A percentile compares a stretch with the other conserved stretches of the same genome.
Evolutionary conservation across 2,113 vertebrate genomes (phyloP).

Genomic region (Ivindomyrus marchei): DNA sequence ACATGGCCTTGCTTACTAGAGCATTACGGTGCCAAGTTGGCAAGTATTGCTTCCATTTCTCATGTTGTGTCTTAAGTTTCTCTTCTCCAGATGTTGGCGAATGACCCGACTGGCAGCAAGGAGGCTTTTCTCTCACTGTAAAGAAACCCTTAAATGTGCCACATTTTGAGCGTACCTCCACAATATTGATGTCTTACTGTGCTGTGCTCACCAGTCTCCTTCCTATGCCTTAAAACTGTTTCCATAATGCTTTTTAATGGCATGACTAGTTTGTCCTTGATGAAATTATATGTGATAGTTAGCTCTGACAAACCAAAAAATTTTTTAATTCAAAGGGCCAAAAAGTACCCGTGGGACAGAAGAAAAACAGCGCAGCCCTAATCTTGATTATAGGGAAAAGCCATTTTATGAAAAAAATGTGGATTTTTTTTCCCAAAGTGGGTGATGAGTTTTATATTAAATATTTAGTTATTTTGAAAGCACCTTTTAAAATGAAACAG

Average conservation of each 20-base stretch:
- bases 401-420: background rate
- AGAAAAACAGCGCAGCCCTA: background rate
- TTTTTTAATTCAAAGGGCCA: background rate
- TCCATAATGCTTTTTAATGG: background rate
- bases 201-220: background rate
- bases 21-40: background rate
- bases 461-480: background rate
- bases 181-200: background rate
- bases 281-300: background rate
- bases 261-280: background rate
- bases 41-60: background rate
- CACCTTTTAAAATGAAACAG: background rate
- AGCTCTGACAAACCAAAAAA: background rate
- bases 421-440: background rate
- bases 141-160: background rate
- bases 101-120: background rate
- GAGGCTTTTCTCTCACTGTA: background rate
- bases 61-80: background rate
- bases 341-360: background rate
- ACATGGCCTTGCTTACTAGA: background rate
- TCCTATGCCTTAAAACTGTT: background rate
- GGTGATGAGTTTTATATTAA: background rate
- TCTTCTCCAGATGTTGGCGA: background rate
- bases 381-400: background rate
- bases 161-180: background rate